These are phyloP conservation scores for Patella depressa DNA, from an alignment of 2,888 invertebrate species.

Conservation along the genomic window DNA sequence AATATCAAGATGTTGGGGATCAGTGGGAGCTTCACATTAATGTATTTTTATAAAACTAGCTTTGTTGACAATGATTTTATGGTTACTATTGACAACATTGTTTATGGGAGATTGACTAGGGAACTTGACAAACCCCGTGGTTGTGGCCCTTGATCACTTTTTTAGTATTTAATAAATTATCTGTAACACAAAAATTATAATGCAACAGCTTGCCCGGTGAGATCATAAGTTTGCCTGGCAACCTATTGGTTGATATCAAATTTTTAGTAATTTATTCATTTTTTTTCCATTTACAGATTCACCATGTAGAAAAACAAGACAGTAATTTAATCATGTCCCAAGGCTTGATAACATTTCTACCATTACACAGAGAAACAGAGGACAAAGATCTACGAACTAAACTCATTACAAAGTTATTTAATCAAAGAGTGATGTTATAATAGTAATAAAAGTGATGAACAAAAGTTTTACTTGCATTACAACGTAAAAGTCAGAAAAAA, in stretches of 20 bases:
- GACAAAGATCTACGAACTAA: no score
- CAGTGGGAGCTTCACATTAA: neutral
- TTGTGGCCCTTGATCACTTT: slow-evolving; percentile 1
- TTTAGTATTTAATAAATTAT: neutral
- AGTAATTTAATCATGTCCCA: slow-evolving; percentile 22
- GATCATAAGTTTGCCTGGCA: no score
- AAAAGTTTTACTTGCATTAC: no score
- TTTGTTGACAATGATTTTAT: neutral
- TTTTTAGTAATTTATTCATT: neutral
- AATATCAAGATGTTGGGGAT: neutral
- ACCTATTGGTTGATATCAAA: no score
- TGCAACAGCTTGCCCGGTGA: no score
- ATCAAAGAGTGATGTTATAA: no score
- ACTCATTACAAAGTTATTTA: no score
- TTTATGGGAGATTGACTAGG: neutral
- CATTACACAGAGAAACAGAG: slow-evolving; percentile 21
- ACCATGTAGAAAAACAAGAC: slow-evolving; percentile 28
- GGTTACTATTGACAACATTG: neutral
- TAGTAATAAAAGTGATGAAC: no score
- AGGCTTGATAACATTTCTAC: slow-evolving; percentile 31
- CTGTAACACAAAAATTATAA: no score
- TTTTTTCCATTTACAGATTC: slow-evolving; percentile 17
- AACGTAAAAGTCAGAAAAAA: no score
- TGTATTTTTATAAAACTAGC: neutral
- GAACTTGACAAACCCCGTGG: neutral